Percentiles rank a stretch among this genome's conserved stretches.
These are phyloP conservation scores for Oryctolagus cuniculus DNA, from an alignment of 2,113 vertebrate species.

Conservation along the genomic window DNA sequence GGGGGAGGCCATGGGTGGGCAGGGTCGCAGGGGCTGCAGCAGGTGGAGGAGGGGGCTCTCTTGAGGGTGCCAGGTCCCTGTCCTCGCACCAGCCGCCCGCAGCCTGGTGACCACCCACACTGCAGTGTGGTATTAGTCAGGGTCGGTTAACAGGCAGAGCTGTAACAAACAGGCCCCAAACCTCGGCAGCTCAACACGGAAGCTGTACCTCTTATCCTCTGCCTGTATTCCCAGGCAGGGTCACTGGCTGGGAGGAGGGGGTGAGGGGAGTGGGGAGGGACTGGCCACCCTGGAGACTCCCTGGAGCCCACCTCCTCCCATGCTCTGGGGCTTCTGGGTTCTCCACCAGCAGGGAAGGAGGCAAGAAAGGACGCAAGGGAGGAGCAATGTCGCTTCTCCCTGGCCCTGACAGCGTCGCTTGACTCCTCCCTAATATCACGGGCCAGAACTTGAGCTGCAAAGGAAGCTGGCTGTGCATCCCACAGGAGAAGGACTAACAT, in stretches of 20 bases:
- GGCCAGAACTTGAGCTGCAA: neutral
- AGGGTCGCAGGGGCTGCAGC: neutral
- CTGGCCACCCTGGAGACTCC: neutral
- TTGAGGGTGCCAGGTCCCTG: neutral
- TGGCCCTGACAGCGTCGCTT: neutral
- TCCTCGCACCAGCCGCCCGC: neutral
- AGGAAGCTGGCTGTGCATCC: neutral
- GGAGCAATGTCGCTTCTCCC: neutral
- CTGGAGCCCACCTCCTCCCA: neutral
- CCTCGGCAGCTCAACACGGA: neutral
- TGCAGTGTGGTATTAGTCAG: neutral
- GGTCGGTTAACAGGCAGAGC: neutral
- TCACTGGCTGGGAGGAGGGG: too few species aligned
- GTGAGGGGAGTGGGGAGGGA: fast-evolving
- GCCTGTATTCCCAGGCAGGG: neutral
- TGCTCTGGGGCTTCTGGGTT: neutral
- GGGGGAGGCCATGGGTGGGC: fast-evolving
- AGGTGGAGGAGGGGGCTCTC: neutral
- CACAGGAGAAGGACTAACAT: neutral
- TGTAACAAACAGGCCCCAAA: neutral
- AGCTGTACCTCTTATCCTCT: neutral
- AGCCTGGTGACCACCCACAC: neutral
- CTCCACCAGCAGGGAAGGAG: neutral
- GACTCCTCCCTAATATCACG: neutral
- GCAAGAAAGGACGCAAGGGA: neutral